These are phyloP conservation scores for Lepetodrilus schrolli DNA, from an alignment of 2,888 invertebrate species.

Conservation along the genomic window DNA sequence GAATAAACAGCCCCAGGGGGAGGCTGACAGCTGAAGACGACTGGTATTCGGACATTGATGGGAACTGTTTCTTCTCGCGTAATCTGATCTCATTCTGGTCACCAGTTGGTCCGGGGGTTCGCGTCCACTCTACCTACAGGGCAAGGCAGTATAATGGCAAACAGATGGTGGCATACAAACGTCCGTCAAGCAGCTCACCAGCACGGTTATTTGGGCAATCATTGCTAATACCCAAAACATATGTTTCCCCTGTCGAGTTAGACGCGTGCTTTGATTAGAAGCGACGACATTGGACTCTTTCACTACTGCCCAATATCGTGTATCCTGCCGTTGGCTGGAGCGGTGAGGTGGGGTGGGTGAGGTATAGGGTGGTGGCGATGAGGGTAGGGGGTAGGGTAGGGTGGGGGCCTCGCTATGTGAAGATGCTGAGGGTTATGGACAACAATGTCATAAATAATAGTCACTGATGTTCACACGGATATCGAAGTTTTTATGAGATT, in stretches of 20 bases:
- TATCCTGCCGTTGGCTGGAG: not conserved
- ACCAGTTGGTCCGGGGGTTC: not conserved
- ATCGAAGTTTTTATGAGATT: too few relatives aligned
- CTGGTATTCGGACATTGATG: constrained; percentile 20
- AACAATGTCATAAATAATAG: not conserved
- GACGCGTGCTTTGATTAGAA: not conserved
- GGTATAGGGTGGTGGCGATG: not conserved
- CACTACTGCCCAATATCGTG: not conserved
- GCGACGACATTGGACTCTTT: not conserved
- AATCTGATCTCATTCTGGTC: constrained; percentile 10
- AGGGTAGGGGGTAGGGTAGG: not conserved
- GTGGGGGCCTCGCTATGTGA: not conserved
- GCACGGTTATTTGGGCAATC: not conserved
- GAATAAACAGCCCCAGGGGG: not conserved
- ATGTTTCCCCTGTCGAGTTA: not conserved
- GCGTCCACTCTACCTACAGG: too few relatives aligned
- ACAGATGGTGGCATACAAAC: not conserved
- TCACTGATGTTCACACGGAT: not conserved
- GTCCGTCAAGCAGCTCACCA: not conserved
- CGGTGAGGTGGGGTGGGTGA: not conserved
- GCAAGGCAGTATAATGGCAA: not conserved
- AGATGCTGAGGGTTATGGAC: not conserved
- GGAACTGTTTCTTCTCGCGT: constrained; percentile 14
- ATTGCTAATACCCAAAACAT: not conserved
- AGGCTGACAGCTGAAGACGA: not conserved